Base-by-base conservation (phyloP, 2,113 vertebrate genomes). In the Charadrius vociferus region DNA sequence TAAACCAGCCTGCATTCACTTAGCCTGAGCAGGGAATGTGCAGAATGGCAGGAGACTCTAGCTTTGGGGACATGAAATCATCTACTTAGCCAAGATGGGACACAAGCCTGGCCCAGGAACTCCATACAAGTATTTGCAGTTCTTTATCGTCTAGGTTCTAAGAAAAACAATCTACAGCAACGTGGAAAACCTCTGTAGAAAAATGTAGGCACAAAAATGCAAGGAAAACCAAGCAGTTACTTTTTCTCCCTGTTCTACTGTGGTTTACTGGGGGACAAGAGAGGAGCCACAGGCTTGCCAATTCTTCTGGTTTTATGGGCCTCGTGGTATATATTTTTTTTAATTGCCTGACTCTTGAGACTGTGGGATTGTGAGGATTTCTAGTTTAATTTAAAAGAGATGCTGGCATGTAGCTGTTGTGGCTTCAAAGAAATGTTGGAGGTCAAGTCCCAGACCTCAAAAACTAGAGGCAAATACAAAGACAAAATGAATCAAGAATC, bases 291-390 rank as follows among this genome's bases (percentile, higher is more conserved):
- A 80, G 37, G 34, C 63, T 77, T 81, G 75, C 79, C 92, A 88
- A 1, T 32, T 55, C 32, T 88, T 78, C 45, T 90, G 50, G 90
- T 90, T 97, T 96, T 93, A 95, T 39, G 55, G 50, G 88, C 14
- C 85, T 71, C 11, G 1, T 71, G 74, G 75, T 81, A 61, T 82
- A 6, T 65, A 71, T 75, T 37, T 79, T 77, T 77, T 89, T 73
- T 62, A 93, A 96, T 74, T 93, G 71, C 20, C 20, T 9, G 23
- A 70, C 93, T 81, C 93, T 94, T 86, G 92, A 86, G 88, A 88
- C 88, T 80, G 88, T 36, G 86, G 82, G 72, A 90, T 81, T 92
- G 32, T 59, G 59, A 88, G 22, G 41, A 88, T 67, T 93, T 95
- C 45, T 50, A 90, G 29, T 88, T 71, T 59, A 62, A 94, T 94